These are phyloP conservation scores for Monochamus alternatus DNA, from an alignment of 2,888 invertebrate genomes.

Conservation along the genomic window DNA sequence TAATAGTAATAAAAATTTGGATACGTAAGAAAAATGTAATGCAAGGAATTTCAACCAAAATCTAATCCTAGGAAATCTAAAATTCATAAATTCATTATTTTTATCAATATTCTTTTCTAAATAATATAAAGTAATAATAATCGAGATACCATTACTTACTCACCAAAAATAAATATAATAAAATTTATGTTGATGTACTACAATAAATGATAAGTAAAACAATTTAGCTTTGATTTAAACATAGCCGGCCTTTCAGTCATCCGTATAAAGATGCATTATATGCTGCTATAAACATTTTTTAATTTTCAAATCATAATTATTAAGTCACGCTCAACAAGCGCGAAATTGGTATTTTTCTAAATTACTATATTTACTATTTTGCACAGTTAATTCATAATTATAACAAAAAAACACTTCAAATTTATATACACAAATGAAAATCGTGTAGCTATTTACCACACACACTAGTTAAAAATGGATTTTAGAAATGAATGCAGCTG, in stretches of 20 bases:
- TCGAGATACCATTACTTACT: not conserved
- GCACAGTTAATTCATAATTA: slow-evolving; percentile 7
- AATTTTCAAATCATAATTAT: not conserved
- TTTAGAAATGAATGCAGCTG: too few species aligned
- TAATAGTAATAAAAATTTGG: too few species aligned
- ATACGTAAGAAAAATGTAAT: too few species aligned
- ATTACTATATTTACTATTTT: slow-evolving; percentile 16
- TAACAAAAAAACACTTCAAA: not conserved
- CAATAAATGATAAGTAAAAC: not conserved
- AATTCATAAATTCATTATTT: too few species aligned
- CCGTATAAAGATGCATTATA: not conserved
- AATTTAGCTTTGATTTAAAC: not conserved
- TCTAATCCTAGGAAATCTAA: too few species aligned
- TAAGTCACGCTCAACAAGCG: slow-evolving; percentile 14
- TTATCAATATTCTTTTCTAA: too few species aligned
- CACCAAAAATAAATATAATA: not conserved
- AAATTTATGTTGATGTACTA: not conserved
- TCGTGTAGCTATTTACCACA: too few species aligned
- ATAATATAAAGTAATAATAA: too few species aligned
- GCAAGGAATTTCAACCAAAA: too few species aligned
- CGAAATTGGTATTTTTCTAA: slow-evolving; percentile 15
- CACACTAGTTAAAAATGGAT: too few species aligned
- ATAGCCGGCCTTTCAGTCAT: not conserved
- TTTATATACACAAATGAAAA: too few species aligned
- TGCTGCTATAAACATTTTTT: not conserved